Evolutionary conservation across 2,797 vertebrate species (phyloP).

Genomic region (Hemitrygon akajei): DNA sequence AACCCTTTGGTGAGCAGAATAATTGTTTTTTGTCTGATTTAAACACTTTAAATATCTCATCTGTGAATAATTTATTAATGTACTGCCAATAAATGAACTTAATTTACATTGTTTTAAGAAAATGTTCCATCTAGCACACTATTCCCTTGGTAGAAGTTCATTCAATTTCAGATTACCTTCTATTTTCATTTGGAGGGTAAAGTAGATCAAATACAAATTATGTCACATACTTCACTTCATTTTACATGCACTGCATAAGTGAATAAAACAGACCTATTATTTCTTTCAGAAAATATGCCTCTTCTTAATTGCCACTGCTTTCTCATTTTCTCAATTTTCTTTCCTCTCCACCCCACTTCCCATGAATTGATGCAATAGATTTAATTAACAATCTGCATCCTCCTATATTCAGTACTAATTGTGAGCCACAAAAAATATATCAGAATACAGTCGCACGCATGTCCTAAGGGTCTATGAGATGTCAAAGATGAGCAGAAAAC

Average conservation of each 20-base stretch:
- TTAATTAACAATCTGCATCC: background rate
- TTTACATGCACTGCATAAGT: background rate
- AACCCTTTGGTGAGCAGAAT: background rate
- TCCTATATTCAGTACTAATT: background rate
- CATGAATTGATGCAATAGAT: background rate
- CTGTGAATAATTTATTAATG: background rate
- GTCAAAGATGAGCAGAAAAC: too few species aligned
- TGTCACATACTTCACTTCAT: background rate
- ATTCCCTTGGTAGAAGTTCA: background rate
- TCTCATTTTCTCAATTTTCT: background rate
- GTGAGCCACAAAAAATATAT: too few species aligned
- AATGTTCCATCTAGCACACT: background rate
- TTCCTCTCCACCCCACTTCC: background rate
- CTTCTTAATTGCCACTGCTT: background rate
- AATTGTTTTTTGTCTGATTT: background rate
- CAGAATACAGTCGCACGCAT: background rate
- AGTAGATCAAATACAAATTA: slow-evolving; percentile 6
- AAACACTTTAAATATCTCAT: background rate
- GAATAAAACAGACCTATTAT: background rate
- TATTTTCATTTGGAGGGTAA: background rate
- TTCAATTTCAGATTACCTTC: background rate
- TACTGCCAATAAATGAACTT: background rate
- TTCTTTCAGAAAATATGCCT: background rate
- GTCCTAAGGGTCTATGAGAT: background rate
- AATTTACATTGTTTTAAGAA: background rate